phyloP scores from a whole-genome alignment of 2,797 vertebrate genomes.

The Argyrosomus regius region DNA sequence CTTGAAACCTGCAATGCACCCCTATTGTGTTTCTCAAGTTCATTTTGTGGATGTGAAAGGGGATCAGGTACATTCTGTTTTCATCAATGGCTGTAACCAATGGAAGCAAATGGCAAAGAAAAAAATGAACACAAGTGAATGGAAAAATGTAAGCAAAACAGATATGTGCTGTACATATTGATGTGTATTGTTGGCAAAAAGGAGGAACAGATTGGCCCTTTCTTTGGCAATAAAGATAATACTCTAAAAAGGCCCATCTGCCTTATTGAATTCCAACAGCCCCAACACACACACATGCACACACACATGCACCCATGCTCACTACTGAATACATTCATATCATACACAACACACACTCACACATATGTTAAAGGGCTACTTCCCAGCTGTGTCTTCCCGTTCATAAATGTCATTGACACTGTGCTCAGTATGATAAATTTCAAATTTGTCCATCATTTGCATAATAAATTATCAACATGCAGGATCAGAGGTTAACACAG shows the following conservation, averaged over 20 bases:
- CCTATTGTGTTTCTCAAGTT: slow-evolving; percentile 59
- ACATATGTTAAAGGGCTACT: slow-evolving; percentile 64
- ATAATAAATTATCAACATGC: slow-evolving; percentile 80
- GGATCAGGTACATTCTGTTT: slow-evolving; percentile 61
- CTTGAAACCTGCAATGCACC: slow-evolving; percentile 47
- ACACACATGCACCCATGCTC: slow-evolving; percentile 34
- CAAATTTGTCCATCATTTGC: slow-evolving; percentile 72
- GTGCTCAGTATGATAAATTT: slow-evolving; percentile 74
- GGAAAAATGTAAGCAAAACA: slow-evolving; percentile 51
- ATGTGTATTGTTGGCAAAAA: slow-evolving; percentile 65
- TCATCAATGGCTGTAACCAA: slow-evolving; percentile 62
- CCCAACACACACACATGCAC: slow-evolving; percentile 39
- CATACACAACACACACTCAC: slow-evolving; percentile 47
- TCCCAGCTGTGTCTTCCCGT: slow-evolving; percentile 78
- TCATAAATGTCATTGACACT: slow-evolving; percentile 81
- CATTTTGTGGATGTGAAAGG: slow-evolving; percentile 63
- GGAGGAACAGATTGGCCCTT: slow-evolving; percentile 74
- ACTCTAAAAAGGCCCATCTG: slow-evolving; percentile 84
- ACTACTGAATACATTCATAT: slow-evolving; percentile 35
- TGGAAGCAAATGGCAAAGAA: slow-evolving; percentile 44
- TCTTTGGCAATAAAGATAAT: slow-evolving; percentile 82
- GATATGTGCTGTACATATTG: slow-evolving; percentile 57
- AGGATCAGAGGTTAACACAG: slow-evolving; percentile 69
- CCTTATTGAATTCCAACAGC: slow-evolving; percentile 77
- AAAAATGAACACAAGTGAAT: slow-evolving; percentile 43